phyloP scores from a whole-genome alignment of 37 sponge, comb jelly and placozoan species.

The Bolinopsis microptera region DNA sequence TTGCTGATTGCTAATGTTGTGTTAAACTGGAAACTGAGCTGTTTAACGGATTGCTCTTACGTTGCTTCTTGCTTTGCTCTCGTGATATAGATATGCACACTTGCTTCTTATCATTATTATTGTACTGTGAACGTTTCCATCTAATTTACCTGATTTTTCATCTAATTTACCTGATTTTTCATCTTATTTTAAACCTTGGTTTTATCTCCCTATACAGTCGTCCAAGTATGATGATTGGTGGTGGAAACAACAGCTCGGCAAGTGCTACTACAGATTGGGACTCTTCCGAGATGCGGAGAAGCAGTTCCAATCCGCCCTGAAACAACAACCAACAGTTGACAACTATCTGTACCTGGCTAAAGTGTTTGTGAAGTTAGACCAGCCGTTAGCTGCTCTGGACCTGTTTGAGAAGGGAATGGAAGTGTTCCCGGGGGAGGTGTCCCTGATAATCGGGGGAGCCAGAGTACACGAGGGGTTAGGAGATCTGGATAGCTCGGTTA shows the following conservation, averaged over 20 bases:
- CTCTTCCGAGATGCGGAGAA: constrained; percentile 93
- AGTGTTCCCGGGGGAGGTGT: constrained; percentile 80
- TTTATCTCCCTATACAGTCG: constrained; percentile 69
- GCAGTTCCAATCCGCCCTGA: constrained; percentile 88
- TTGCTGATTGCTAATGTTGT: no score
- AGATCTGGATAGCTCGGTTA: constrained; percentile 81
- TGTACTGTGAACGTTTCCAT: no score
- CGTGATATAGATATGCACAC: no score
- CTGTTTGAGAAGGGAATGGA: constrained; percentile 83
- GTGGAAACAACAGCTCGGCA: constrained; percentile 99
- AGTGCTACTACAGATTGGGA: constrained; percentile 95
- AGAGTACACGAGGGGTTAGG: constrained; percentile 92
- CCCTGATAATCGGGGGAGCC: constrained; percentile 80
- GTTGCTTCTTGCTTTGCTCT: no score
- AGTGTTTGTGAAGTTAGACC: constrained; percentile 90
- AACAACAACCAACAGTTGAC: constrained; percentile 81
- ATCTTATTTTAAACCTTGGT: no score
- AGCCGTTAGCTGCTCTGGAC: constrained; percentile 91
- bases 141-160: no score
- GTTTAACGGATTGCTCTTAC: no score
- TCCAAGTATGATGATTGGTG: constrained; percentile 93
- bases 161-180: no score
- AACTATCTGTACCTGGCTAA: constrained; percentile 88
- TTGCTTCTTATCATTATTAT: no score
- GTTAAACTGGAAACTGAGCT: no score